Percentiles rank a stretch among this genome's conserved stretches.
phyloP scores from a whole-genome alignment of 2,797 vertebrate genomes.

The Phoxinus dragarum region DNA sequence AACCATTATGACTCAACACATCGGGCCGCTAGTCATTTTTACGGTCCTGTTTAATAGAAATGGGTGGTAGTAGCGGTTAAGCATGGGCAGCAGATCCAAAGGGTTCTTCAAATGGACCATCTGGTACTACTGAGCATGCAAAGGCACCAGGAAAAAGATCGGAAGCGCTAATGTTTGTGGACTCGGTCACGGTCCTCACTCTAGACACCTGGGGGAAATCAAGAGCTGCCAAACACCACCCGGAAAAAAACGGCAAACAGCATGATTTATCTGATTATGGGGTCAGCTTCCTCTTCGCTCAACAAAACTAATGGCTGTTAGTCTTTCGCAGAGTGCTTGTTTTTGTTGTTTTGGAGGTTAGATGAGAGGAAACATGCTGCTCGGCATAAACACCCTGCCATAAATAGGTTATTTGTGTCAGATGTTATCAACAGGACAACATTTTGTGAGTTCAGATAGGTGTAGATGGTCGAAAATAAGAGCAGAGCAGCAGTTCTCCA shows the following conservation, averaged over 20 bases:
- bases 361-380: constrained; percentile 17
- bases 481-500: background rate
- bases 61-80: constrained; percentile 33
- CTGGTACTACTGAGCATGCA: constrained; percentile 49
- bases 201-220: constrained; percentile 50
- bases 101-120: constrained; percentile 56
- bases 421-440: constrained; percentile 25
- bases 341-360: constrained; percentile 38
- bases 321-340: background rate
- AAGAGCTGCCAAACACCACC: constrained; percentile 11
- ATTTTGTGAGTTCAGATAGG: background rate
- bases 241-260: constrained; percentile 26
- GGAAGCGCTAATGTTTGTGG: constrained; percentile 59
- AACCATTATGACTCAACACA: constrained; percentile 40
- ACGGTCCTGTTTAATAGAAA: constrained; percentile 51
- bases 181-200: constrained; percentile 47
- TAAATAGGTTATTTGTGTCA: constrained; percentile 13
- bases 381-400: constrained; percentile 3
- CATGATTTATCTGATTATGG: constrained; percentile 23
- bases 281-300: constrained; percentile 34
- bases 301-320: constrained; percentile 25
- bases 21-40: constrained; percentile 47
- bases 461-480: background rate
- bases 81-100: constrained; percentile 53
- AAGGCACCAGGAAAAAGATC: constrained; percentile 41